These are phyloP conservation scores for Rhabdomys dilectus DNA, from an alignment of 2,113 vertebrate species.

Conservation along the genomic window DNA sequence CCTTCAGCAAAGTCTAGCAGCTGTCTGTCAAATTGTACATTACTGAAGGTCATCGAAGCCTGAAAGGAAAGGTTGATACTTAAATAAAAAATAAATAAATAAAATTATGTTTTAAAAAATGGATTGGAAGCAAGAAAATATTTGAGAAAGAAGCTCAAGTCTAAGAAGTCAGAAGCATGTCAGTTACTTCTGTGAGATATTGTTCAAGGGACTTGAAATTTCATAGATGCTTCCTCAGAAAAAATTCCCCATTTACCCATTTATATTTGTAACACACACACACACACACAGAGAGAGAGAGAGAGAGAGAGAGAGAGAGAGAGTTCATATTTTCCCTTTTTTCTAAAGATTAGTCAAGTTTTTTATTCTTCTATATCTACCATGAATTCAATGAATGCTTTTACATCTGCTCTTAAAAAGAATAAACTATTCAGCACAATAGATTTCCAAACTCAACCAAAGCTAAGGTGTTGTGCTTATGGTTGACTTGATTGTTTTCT, in stretches of 20 bases:
- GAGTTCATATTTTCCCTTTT: neutral
- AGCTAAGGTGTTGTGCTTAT: neutral
- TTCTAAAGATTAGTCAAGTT: neutral
- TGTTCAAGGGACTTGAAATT: neutral
- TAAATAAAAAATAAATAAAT: neutral
- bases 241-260: neutral
- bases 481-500: neutral
- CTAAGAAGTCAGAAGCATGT: neutral
- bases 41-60: neutral
- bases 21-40: neutral
- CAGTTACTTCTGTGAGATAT: neutral
- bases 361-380: neutral
- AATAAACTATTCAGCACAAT: slow-evolving; percentile 10
- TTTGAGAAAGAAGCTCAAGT: neutral
- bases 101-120: neutral
- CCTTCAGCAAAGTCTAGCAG: neutral
- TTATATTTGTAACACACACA: neutral
- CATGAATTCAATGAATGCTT: neutral
- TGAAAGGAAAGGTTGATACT: neutral
- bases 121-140: neutral
- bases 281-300: too few species aligned
- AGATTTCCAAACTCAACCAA: neutral
- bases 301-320: too few species aligned
- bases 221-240: neutral
- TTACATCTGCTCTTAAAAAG: neutral